Evolutionary conservation across 2,888 invertebrate genomes (phyloP).

Genomic region (Ernsta delagoae): DNA sequence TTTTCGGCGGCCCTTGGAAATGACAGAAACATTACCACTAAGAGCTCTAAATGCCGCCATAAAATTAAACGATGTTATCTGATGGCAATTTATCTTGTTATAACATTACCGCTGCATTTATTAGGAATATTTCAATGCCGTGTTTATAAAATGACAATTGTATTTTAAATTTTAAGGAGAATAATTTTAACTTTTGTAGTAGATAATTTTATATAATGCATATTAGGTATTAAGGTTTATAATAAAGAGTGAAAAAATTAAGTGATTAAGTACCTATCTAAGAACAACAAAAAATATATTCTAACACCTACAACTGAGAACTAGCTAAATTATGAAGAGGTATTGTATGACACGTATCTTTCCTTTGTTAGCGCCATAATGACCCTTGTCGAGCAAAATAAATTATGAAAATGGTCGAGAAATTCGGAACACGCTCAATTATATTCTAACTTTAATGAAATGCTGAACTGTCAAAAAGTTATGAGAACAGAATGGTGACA

Average conservation of each 20-base stretch:
- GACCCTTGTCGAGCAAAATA: constrained; percentile 18
- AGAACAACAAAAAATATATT: too few relatives aligned
- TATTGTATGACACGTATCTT: constrained; percentile 19
- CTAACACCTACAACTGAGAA: constrained; percentile 10
- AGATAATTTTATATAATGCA: too few relatives aligned
- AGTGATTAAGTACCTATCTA: too few relatives aligned
- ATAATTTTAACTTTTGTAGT: too few relatives aligned
- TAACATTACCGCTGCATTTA: constrained; percentile 22
- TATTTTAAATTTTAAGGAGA: too few relatives aligned
- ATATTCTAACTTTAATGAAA: constrained; percentile 25
- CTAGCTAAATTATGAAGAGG: neutral
- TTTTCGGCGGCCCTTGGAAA: constrained; percentile 16
- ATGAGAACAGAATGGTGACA: constrained; percentile 6
- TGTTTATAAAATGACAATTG: neutral
- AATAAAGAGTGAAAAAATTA: too few relatives aligned
- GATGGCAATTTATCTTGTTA: constrained; percentile 24
- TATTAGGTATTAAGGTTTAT: too few relatives aligned
- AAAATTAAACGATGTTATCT: constrained; percentile 27
- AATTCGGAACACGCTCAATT: constrained; percentile 20
- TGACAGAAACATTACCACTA: constrained; percentile 20
- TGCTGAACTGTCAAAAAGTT: constrained; percentile 25
- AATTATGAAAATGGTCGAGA: constrained; percentile 25
- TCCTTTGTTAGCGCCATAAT: constrained; percentile 21
- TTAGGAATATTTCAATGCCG: neutral
- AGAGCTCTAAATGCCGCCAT: constrained; percentile 24